These are phyloP conservation scores for Syngnathus floridae DNA, from an alignment of 2,113 vertebrate genomes.

Conservation along the genomic window DNA sequence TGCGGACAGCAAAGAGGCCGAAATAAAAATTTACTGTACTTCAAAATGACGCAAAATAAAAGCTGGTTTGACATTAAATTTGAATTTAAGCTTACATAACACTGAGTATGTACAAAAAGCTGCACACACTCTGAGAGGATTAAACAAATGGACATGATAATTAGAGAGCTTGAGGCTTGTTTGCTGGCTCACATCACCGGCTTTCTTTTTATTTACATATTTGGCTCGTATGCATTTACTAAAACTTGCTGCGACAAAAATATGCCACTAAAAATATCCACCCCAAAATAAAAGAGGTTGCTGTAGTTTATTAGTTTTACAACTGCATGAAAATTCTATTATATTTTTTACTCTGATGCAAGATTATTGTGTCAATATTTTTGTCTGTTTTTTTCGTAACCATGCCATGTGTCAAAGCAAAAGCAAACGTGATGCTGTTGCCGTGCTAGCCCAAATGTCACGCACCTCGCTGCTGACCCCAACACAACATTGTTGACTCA, in stretches of 20 bases:
- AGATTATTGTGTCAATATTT: not conserved
- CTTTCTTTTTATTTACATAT: conserved; percentile 5
- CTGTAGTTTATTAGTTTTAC: not conserved
- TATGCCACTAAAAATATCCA: not conserved
- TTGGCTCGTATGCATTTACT: not conserved
- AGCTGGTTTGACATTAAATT: not conserved
- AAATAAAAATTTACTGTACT: not conserved
- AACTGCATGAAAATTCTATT: not conserved
- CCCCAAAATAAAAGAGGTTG: not conserved
- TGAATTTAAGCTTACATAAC: not conserved
- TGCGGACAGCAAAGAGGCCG: not conserved
- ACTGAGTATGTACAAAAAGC: not conserved
- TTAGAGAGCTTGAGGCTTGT: conserved; percentile 2
- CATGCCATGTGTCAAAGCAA: not conserved
- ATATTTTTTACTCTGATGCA: no score
- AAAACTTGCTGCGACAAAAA: not conserved
- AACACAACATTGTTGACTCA: not conserved
- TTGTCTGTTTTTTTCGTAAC: not conserved
- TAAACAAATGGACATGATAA: conserved; percentile 10
- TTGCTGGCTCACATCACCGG: not conserved
- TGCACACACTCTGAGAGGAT: not conserved
- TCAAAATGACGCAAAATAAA: not conserved
- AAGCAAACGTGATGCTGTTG: not conserved
- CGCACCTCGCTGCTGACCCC: conserved; percentile 5
- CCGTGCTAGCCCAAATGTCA: conserved; percentile 1